phyloP scores from a whole-genome alignment of 2,113 vertebrate genomes.

The Garra rufa region DNA sequence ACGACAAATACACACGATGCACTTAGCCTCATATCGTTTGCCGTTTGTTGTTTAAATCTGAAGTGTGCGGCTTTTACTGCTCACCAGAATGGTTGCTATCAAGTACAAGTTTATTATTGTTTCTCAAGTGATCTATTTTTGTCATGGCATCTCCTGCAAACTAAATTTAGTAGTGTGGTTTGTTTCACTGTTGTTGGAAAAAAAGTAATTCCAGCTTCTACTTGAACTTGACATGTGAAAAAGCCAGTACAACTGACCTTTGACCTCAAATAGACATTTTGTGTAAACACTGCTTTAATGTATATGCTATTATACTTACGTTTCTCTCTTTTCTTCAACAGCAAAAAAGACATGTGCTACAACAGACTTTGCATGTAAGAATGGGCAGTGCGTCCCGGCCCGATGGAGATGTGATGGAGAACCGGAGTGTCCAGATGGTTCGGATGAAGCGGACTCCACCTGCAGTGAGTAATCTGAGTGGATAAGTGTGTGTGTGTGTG shows the following conservation, averaged over 20 bases:
- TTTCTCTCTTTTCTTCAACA: conserved; percentile 64
- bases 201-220: neutral
- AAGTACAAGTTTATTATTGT: neutral
- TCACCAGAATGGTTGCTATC: conserved; percentile 3
- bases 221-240: neutral
- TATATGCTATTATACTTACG: neutral
- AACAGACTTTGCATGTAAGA: conserved; percentile 92
- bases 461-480: conserved; percentile 85
- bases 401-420: conserved; percentile 97
- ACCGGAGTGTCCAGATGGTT: conserved; percentile 90
- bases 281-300: neutral
- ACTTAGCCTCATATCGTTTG: conserved; percentile 17
- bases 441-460: conserved; percentile 87
- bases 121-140: conserved; percentile 28
- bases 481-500: neutral
- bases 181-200: neutral
- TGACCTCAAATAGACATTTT: neutral
- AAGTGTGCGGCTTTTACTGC: conserved; percentile 17
- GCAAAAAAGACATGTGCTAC: conserved; percentile 93
- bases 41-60: conserved; percentile 36
- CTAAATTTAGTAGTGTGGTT: neutral
- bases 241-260: neutral
- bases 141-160: neutral
- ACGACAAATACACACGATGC: neutral
- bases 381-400: conserved; percentile 90